Evolutionary conservation across 2,113 vertebrate genomes (phyloP).

Genomic region (Pseudonaja textilis): DNA sequence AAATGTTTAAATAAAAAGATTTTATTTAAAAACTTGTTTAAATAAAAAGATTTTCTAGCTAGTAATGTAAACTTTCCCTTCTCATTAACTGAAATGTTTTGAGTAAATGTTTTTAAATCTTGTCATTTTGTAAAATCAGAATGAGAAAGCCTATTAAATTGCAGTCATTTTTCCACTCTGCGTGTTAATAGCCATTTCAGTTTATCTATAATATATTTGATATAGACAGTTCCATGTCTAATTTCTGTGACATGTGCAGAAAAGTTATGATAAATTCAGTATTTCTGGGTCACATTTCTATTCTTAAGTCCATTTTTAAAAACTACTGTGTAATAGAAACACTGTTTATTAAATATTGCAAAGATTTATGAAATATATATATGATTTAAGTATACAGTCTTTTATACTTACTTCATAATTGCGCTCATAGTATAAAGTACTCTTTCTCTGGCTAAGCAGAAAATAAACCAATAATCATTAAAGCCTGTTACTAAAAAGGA

Average conservation of each 20-base stretch:
- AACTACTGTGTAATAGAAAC: conserved; percentile 28
- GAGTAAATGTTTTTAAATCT: conserved; percentile 25
- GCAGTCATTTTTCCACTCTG: conserved; percentile 30
- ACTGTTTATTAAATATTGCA: conserved; percentile 17
- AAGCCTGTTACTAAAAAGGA: conserved; percentile 33
- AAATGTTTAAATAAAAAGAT: background rate
- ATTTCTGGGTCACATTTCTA: background rate
- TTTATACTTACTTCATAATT: background rate
- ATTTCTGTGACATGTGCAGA: conserved; percentile 14
- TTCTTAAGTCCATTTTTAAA: background rate
- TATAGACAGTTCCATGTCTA: background rate
- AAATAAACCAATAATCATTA: conserved; percentile 44
- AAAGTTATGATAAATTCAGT: background rate
- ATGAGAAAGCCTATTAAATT: conserved; percentile 47
- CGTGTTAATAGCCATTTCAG: conserved; percentile 37
- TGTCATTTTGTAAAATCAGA: conserved; percentile 27
- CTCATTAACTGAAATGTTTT: conserved; percentile 16
- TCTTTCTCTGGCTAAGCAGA: conserved; percentile 13
- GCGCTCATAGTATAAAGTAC: background rate
- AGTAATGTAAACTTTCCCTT: conserved; percentile 5
- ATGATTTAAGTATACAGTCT: conserved; percentile 1
- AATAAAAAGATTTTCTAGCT: background rate
- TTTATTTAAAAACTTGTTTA: too few species aligned
- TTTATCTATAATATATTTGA: conserved; percentile 46
- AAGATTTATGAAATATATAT: conserved; percentile 28